Base-by-base conservation (phyloP, 2,797 vertebrate species). In the Pseudochirops cupreus region DNA sequence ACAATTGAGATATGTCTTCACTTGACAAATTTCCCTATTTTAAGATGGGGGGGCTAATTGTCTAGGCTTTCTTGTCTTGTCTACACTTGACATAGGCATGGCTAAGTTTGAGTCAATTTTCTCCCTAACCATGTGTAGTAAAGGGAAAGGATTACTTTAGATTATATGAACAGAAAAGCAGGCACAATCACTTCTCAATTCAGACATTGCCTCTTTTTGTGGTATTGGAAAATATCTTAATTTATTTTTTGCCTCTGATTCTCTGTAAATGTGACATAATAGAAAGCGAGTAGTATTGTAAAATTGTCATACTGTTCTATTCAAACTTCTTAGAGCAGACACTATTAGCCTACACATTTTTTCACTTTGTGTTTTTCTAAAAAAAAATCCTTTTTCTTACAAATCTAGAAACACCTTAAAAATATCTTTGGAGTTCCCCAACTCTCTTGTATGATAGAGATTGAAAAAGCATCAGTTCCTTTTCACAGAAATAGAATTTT, bases 401-500 rank as follows among this genome's bases (percentile, higher is more conserved):
- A 74, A 74, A 74, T 39, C 67, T 74, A 74, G n/a, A 74, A 67
- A 67, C 14, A 67, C 33, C 33, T 67, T 18, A 18, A 5, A n/a
- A 74, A 74, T 74, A 74, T 24, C 6, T 39, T 39, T 74, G n/a
- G 2, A 74, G 67, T 74, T 74, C n/a, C 28, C n/a, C n/a, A 39
- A 7, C 16, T 74, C n/a, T 74, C 67, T 74, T 74, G 5, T 39
- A 11, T 74, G n/a, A n/a, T 33, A 2, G 5, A 74, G 33, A 74
- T 39, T 62, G 62, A n/a, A 91, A 96, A 91, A 93, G 24, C 58
- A 94, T 55, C 91, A 74, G 9, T 94, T 82, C 26, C 54, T 95
- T 93, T 91, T 33, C 91, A 58, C 93, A 93, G 52, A 82, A 92
- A 55, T 55, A 67, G 14, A 91, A 93, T 67, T 94, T 97, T 91